Conservation (phyloP, 2,113 vertebrate genomes). For the Nansenia antarctica region DNA sequence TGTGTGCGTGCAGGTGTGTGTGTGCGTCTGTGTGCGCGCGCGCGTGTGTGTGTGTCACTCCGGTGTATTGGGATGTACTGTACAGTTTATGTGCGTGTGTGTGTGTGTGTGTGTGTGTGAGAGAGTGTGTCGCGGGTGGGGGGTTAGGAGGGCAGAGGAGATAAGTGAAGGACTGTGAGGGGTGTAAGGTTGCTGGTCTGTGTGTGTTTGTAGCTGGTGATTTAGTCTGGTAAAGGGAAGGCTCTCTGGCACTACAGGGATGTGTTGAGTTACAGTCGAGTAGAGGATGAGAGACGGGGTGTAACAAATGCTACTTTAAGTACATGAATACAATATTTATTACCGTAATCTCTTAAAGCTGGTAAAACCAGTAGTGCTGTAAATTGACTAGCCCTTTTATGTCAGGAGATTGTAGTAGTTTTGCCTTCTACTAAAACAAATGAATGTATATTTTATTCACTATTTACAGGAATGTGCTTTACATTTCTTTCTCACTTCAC, state of each 20-base stretch:
- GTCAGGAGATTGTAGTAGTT: no score
- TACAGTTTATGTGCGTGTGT: slow-evolving; percentile 24
- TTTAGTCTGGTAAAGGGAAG: background rate
- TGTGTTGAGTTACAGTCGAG: background rate
- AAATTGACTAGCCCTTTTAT: no score
- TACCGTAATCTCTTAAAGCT: no score
- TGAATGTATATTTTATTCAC: no score
- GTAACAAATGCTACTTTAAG: no score
- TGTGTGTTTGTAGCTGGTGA: slow-evolving; percentile 18
- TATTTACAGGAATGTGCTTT: no score
- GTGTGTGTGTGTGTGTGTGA: slow-evolving; percentile 30
- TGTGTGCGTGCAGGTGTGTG: slow-evolving; percentile 48
- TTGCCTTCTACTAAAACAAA: no score
- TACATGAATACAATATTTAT: no score
- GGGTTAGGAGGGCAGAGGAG: slow-evolving; percentile 41
- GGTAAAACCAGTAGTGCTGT: no score
- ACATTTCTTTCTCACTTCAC: no score
- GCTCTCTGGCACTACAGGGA: background rate
- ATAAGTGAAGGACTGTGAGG: slow-evolving; percentile 39
- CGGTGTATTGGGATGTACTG: background rate
- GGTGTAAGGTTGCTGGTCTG: slow-evolving; percentile 16
- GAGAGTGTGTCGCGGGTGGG: background rate
- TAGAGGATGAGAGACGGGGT: background rate
- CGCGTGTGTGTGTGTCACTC: no score
- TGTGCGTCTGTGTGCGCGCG: slow-evolving; percentile 10